Percentiles rank a stretch among this genome's conserved stretches.
These are phyloP conservation scores for Scaptomyza parva DNA, from an alignment of 2,888 invertebrate species.

Conservation along the genomic window DNA sequence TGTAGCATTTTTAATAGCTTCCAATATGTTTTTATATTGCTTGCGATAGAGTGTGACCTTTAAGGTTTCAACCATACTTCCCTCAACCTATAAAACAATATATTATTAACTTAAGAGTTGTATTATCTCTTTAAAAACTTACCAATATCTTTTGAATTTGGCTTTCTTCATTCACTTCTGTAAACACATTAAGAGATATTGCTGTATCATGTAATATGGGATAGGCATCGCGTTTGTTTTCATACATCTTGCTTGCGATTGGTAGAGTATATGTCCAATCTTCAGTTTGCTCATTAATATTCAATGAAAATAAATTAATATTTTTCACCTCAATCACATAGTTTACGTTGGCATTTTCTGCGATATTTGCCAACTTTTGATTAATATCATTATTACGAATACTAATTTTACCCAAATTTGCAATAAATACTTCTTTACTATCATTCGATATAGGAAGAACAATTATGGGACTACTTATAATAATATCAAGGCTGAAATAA, in stretches of 20 bases:
- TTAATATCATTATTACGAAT: constrained; percentile 85
- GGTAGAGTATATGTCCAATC: constrained; percentile 83
- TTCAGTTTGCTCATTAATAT: constrained; percentile 86
- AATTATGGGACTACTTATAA: constrained; percentile 95
- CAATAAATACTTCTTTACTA: constrained; percentile 94
- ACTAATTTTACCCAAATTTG: constrained; percentile 95
- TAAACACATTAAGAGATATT: constrained; percentile 87
- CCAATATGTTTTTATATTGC: constrained; percentile 95
- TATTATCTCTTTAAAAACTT: constrained; percentile 16
- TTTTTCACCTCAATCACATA: constrained; percentile 92
- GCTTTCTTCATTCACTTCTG: constrained; percentile 43
- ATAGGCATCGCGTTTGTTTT: constrained; percentile 90
- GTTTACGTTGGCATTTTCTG: constrained; percentile 60
- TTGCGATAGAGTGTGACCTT: constrained; percentile 93
- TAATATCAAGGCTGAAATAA: constrained; percentile 88
- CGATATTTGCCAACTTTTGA: constrained; percentile 24
- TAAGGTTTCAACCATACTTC: constrained; percentile 92
- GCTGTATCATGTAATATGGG: constrained; percentile 96
- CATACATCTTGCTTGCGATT: constrained; percentile 90
- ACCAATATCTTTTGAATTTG: constrained; percentile 53
- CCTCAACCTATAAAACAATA: constrained; percentile 86
- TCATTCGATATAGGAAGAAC: constrained; percentile 92
- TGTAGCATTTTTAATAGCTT: constrained; percentile 86
- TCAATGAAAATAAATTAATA: constrained; percentile 94
- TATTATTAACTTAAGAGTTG: background rate